Evolutionary conservation across 2,113 vertebrate genomes (phyloP).

Genomic region (Erinaceus europaeus): DNA sequence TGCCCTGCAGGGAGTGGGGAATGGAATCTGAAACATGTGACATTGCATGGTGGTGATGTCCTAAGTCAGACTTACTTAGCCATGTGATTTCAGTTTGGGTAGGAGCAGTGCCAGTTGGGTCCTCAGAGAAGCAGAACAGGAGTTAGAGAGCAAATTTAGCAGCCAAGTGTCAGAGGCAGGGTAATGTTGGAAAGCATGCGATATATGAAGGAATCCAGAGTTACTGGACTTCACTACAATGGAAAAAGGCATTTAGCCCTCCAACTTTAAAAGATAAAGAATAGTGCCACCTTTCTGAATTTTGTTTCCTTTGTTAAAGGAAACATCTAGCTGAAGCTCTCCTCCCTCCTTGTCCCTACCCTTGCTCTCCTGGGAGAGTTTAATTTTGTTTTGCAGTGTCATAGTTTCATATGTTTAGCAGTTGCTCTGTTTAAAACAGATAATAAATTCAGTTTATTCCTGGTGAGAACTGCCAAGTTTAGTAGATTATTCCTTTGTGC

Average conservation of each 20-base stretch:
- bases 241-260: neutral
- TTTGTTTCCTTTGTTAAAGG: slow-evolving; percentile 10
- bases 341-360: neutral
- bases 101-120: slow-evolving; percentile 15
- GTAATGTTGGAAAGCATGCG: neutral
- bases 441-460: neutral
- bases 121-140: slow-evolving; percentile 45
- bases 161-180: neutral
- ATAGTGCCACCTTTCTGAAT: neutral
- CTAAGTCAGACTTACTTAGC: slow-evolving; percentile 8
- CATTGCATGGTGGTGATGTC: neutral
- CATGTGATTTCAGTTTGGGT: slow-evolving; percentile 32
- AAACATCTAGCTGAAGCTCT: neutral
- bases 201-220: neutral
- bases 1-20: slow-evolving; percentile 15
- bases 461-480: neutral
- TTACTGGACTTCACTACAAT: neutral
- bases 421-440: slow-evolving; percentile 48
- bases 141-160: slow-evolving; percentile 14
- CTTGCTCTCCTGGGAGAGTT: neutral
- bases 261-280: neutral
- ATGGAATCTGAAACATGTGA: slow-evolving; percentile 56
- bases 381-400: neutral
- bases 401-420: neutral
- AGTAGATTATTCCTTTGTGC: neutral